A percentile compares a stretch with the other conserved stretches of the same genome.
Conservation (phyloP, 1,140 invertebrate species). For the Mactra quadrangularis region DNA sequence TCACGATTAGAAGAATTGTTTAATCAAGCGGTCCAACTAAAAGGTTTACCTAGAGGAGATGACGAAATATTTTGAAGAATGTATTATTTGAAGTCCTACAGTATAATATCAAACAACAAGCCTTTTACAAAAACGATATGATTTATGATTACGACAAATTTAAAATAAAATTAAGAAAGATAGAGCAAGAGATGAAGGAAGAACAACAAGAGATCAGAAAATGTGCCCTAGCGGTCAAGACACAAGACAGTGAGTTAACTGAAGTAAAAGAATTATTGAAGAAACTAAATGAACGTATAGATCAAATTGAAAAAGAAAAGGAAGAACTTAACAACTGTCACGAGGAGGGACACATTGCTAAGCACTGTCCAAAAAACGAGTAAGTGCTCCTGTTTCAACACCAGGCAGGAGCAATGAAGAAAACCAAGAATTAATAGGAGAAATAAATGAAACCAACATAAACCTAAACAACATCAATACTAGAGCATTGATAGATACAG, state of each 20-base stretch:
- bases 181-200: slow-evolving; percentile 3
- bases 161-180: slow-evolving; percentile 25
- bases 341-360: slow-evolving; percentile 2
- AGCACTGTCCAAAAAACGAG: slow-evolving; percentile 8
- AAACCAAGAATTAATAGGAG: slow-evolving; percentile 18
- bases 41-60: background rate
- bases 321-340: slow-evolving; percentile 8
- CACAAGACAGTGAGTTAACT: background rate
- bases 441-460: background rate
- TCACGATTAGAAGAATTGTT: slow-evolving; percentile 38
- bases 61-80: slow-evolving; percentile 19
- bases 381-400: slow-evolving; percentile 12
- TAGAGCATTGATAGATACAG: slow-evolving; percentile 15
- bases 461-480: background rate
- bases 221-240: background rate
- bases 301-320: slow-evolving; percentile 10
- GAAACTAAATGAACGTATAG: slow-evolving; percentile 14
- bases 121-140: slow-evolving; percentile 21
- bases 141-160: slow-evolving; percentile 27
- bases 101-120: background rate
- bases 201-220: background rate
- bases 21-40: slow-evolving; percentile 13
- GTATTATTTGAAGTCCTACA: slow-evolving; percentile 15
- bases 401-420: background rate
- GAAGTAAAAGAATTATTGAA: background rate